A percentile compares a stretch with the other conserved stretches of the same genome.
These are phyloP conservation scores for Elgaria multicarinata DNA, from an alignment of 2,113 vertebrate species.

Conservation along the genomic window DNA sequence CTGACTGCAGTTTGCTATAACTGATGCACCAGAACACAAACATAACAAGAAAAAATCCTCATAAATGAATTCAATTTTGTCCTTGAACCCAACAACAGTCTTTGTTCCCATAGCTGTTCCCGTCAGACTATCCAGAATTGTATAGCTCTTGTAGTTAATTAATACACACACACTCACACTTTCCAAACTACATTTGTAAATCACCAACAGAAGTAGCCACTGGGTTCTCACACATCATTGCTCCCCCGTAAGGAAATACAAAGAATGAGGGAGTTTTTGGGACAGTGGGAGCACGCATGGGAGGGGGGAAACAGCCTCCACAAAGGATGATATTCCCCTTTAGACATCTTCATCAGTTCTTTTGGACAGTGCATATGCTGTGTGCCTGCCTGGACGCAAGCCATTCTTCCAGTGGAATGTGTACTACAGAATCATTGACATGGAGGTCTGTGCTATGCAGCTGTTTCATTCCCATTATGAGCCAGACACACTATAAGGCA, in stretches of 20 bases:
- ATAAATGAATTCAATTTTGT: neutral
- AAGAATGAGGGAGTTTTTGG: no score
- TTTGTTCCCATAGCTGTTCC: neutral
- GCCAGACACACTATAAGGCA: neutral
- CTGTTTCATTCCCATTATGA: neutral
- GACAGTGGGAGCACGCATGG: no score
- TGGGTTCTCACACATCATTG: neutral
- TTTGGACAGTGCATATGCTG: neutral
- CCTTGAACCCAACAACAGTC: neutral
- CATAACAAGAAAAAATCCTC: neutral
- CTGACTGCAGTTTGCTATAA: neutral
- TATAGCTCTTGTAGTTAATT: neutral
- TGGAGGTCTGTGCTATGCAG: neutral
- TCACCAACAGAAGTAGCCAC: neutral
- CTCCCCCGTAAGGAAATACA: neutral
- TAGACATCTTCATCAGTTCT: neutral
- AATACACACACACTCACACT: neutral
- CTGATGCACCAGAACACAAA: neutral
- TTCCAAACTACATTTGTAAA: neutral
- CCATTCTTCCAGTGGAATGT: neutral
- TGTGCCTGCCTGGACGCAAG: neutral
- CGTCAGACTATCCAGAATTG: neutral
- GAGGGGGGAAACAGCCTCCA: no score
- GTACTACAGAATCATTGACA: neutral
- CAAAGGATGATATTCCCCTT: neutral